Evolutionary conservation across 2,113 vertebrate species (phyloP), one percentile per base, ranked within the genome.

Genomic region (Girardinichthys multiradiatus): DNA sequence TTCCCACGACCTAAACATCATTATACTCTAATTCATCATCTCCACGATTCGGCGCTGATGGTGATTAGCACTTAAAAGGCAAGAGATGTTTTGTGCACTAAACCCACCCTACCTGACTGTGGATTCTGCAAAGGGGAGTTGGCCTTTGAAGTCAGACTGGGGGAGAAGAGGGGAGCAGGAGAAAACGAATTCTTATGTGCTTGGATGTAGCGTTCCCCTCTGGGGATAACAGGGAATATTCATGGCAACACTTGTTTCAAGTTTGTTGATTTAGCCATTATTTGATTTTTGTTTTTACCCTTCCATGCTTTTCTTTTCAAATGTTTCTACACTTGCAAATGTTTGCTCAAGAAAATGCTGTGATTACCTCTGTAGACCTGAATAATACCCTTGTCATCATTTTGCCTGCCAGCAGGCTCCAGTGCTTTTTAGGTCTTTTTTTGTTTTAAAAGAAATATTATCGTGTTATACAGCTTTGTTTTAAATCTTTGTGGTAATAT

Each of bases 191-290:
- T 62, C 72, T 69, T 74, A 68, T 74, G 76, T 74, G 86, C 70
- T n/a, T 81, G 79, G 77, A 70, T 67, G 82, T 12, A 77, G 74
- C 0, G 61, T 59, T 86, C 74, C 85, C 92, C 90, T 89, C 64
- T 9, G 87, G 91, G 85, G 67, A 72, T 57, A 74, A 76, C 64
- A 19, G 48, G 74, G 77, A 91, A 91, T 92, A 91, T 92, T 92
- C 84, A 92, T 79, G 82, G 78, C 67, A 42, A 81, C 71, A 45
- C 81, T 93, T 92, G 82, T 90, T 93, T 91, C 86, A 90, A 90
- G 82, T 92, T 91, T 92, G 90, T 93, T 94, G 91, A 92, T 93
- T 89, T 92, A 91, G 86, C 87, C 85, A 76, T 64, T 92, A 92
- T 93, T 93, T 81, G 86, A 90, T 85, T 87, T 84, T 66, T 74